phyloP scores from a whole-genome alignment of 2,888 invertebrate genomes.

The Mythimna ferrago region DNA sequence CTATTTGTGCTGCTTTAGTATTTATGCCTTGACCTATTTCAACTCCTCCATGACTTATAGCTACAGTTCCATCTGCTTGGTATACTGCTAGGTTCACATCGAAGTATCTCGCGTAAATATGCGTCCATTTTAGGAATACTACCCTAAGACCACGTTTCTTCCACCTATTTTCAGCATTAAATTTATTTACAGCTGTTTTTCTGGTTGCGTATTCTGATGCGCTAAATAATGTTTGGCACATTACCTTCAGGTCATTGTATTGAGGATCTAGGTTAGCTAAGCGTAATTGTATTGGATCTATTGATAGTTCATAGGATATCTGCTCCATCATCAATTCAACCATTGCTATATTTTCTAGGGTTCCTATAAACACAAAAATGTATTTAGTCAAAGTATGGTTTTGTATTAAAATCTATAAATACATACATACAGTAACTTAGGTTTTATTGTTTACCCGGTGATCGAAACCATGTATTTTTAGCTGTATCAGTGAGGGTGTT shows the following conservation, averaged over 20 bases:
- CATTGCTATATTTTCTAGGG: constrained; percentile 89
- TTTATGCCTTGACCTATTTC: constrained; percentile 94
- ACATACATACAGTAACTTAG: too few species aligned
- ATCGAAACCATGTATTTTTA: constrained; percentile 75
- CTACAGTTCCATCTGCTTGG: constrained; percentile 90
- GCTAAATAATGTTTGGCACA: constrained; percentile 87
- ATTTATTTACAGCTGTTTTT: constrained; percentile 83
- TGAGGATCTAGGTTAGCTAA: constrained; percentile 84
- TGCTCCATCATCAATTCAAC: constrained; percentile 92
- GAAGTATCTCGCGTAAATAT: constrained; percentile 59
- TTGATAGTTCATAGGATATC: constrained; percentile 86
- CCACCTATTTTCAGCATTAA: constrained; percentile 93
- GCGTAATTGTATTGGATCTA: constrained; percentile 90
- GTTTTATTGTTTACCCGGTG: constrained; percentile 71
- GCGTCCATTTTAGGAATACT: constrained; percentile 90
- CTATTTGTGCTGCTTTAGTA: constrained; percentile 92
- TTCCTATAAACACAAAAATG: constrained; percentile 70
- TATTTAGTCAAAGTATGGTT: too few species aligned
- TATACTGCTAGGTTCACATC: constrained; percentile 50
- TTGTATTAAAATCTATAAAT: constrained; percentile 19
- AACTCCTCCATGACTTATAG: constrained; percentile 91
- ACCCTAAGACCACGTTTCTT: constrained; percentile 92
- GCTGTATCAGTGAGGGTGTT: constrained; percentile 75
- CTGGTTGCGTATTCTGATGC: constrained; percentile 83
- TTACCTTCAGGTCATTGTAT: constrained; percentile 75